Percentiles rank a stretch among this genome's conserved stretches.
Conservation (phyloP, 2,888 invertebrate genomes). For the Mimumesa dahlbomi region DNA sequence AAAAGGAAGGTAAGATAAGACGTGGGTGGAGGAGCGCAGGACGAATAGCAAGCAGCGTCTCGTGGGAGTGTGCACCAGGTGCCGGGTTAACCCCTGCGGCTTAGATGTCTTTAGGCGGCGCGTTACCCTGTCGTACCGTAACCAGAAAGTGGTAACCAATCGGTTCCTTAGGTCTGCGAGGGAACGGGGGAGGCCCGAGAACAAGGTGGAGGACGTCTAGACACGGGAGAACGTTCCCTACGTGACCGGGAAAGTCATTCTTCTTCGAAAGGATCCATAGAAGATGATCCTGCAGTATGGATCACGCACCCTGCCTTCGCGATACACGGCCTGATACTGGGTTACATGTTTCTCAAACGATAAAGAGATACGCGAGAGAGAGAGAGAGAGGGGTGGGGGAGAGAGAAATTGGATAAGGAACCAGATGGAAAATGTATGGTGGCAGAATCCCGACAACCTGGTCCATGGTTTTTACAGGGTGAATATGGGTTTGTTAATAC, state of each 20-base stretch:
- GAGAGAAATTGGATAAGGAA: too few relatives aligned
- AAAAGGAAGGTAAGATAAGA: slow-evolving; percentile 57
- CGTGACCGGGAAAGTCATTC: slow-evolving; percentile 69
- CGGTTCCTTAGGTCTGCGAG: slow-evolving; percentile 60
- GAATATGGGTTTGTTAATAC: too few relatives aligned
- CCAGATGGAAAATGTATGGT: too few relatives aligned
- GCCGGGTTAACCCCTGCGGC: slow-evolving; percentile 76
- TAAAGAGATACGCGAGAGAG: slow-evolving; percentile 1
- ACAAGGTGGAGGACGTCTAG: slow-evolving; percentile 63
- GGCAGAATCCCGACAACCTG: too few relatives aligned
- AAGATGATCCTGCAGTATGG: slow-evolving; percentile 59
- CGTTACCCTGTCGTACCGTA: slow-evolving; percentile 66
- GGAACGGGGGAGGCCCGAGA: slow-evolving; percentile 33
- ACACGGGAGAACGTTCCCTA: slow-evolving; percentile 59
- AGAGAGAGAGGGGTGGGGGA: too few relatives aligned
- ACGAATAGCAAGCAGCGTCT: slow-evolving; percentile 78
- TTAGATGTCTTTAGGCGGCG: slow-evolving; percentile 73
- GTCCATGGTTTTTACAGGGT: too few relatives aligned
- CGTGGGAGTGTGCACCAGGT: slow-evolving; percentile 79
- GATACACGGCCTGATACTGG: slow-evolving; percentile 13
- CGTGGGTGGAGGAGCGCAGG: slow-evolving; percentile 63
- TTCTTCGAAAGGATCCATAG: slow-evolving; percentile 52
- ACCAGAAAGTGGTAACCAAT: slow-evolving; percentile 67
- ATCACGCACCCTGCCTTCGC: too few relatives aligned
- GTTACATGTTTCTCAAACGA: background rate